Evolutionary conservation across 2,888 invertebrate genomes (phyloP), one percentile per base, ranked within the genome.

Genomic region (Caenorhabditis uteleia): DNA sequence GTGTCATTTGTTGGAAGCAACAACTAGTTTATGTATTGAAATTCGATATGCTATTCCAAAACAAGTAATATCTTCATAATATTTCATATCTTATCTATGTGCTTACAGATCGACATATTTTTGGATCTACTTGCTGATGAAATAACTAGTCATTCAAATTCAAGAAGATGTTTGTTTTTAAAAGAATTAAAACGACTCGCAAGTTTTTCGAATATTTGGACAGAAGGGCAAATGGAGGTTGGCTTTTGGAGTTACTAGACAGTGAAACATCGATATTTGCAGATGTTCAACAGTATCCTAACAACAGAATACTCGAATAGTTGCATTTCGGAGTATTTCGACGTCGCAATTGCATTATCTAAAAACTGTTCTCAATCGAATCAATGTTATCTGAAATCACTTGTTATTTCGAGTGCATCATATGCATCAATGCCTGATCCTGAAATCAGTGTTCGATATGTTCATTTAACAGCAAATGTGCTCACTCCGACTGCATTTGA

Each of bases 171-270:
- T 7, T 23, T 50, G 27, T 54, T 57, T 18, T 46, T 74, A 20
- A 39, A 26, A 8, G 44, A 72, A 44, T 26, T 74, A 23, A 42
- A 36, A 10, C 26, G 50, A 29, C 43, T 75, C 8, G 61, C 75
- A 8, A 53, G 38, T 5, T 67, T 66, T 42, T 47, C 75, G 3
- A 74, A 67, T 40, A 45, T 70, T 3, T 75, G 75, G 75, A 66
- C 49, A 7, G 68, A 64, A n/a, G 60, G 51, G 27, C 74, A 72
- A 54, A 49, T 75, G 10, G 55, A 43, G 44, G 71, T 68, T 2
- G 20, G 54, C 21, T 21, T 31, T 18, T 21, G 16, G 6, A 21
- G 1, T 21, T 31, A 10, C 8, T 10, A 29, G 7, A 29, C 31
- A 14, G 7, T 29, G 7, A 29, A 10, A 14, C 26, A 36, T 7